Percentiles rank a stretch among this genome's conserved stretches.
Evolutionary conservation across 2,797 vertebrate species (phyloP).

Genomic region (Halcyon smyrnensis): DNA sequence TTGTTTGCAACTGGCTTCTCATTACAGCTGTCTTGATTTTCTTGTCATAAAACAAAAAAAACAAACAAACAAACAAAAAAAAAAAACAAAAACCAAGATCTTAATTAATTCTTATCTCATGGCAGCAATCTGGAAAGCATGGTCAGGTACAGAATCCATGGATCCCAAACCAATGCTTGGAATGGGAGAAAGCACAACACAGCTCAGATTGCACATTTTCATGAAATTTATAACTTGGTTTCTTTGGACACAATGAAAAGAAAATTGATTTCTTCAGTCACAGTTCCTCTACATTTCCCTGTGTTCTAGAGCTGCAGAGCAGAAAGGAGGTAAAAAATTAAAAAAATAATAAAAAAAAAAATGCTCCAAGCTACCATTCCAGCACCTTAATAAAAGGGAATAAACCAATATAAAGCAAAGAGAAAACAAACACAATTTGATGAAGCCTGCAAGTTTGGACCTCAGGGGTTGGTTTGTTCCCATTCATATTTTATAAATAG

Average conservation of each 20-base stretch:
- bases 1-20: not conserved
- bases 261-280: not conserved
- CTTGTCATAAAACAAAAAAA: not conserved
- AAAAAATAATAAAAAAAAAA: not conserved
- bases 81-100: not conserved
- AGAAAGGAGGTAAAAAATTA: not conserved
- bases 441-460: not conserved
- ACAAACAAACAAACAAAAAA: too few relatives aligned
- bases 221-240: not conserved
- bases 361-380: not conserved
- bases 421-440: not conserved
- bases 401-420: not conserved
- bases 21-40: not conserved
- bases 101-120: not conserved
- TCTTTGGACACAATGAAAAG: not conserved
- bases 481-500: slow-evolving; percentile 23
- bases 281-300: not conserved
- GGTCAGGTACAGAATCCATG: not conserved
- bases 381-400: not conserved
- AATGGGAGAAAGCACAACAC: not conserved
- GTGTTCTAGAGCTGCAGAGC: not conserved
- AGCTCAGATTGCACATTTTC: not conserved
- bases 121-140: not conserved
- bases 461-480: not conserved
- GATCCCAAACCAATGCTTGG: not conserved